These are phyloP conservation scores for Garra rufa DNA, from an alignment of 2,113 vertebrate species.

Conservation along the genomic window DNA sequence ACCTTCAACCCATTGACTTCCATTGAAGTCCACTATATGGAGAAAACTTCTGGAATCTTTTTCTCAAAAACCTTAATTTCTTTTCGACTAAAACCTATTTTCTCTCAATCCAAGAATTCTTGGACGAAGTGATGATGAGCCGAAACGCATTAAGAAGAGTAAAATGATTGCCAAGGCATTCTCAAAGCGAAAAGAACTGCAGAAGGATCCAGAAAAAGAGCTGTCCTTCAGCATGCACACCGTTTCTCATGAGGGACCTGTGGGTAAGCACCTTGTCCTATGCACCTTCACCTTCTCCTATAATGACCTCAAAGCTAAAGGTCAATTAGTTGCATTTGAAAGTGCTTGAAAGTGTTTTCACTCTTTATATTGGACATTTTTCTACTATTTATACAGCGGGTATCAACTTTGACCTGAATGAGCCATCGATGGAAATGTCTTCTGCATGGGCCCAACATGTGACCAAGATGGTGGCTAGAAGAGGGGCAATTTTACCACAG, in stretches of 20 bases:
- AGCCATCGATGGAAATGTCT: constrained; percentile 90
- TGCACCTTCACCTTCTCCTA: too few species aligned
- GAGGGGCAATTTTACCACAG: constrained; percentile 96
- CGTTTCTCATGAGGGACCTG: constrained; percentile 92
- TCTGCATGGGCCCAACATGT: constrained; percentile 97
- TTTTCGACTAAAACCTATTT: neutral
- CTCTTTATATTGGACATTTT: too few species aligned
- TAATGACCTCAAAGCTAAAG: neutral
- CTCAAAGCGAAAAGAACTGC: constrained; percentile 91
- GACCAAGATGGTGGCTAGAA: constrained; percentile 97
- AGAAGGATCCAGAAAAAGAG: constrained; percentile 90
- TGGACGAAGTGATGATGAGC: constrained; percentile 91
- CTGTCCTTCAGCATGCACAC: constrained; percentile 98
- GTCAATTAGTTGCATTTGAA: neutral
- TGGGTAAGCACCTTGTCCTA: constrained; percentile 87
- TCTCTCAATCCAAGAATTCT: constrained; percentile 79
- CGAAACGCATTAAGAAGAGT: constrained; percentile 98
- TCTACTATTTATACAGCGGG: constrained; percentile 83
- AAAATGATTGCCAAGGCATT: constrained; percentile 99
- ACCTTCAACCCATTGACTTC: too few species aligned
- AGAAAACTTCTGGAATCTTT: too few species aligned
- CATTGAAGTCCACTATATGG: too few species aligned
- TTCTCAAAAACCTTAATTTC: too few species aligned
- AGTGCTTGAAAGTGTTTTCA: too few species aligned
- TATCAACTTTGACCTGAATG: constrained; percentile 92